A percentile compares a stretch with the other conserved stretches of the same genome.
These are phyloP conservation scores for Halcyon malimbica DNA, from an alignment of 2,113 vertebrate species.

Conservation along the genomic window DNA sequence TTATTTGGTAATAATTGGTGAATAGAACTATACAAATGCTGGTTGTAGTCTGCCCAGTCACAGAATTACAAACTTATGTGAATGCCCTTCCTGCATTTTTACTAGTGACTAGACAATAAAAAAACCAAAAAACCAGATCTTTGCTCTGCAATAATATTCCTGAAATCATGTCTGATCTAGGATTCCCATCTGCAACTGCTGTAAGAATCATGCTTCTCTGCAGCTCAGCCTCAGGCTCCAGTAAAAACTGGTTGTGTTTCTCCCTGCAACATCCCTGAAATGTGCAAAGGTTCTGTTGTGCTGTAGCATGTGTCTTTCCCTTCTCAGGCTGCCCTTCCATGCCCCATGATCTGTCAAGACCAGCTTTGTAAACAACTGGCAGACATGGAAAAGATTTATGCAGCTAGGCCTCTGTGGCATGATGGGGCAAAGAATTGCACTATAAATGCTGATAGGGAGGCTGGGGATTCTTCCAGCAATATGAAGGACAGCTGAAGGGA, in stretches of 20 bases:
- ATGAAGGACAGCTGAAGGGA: neutral
- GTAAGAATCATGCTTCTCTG: neutral
- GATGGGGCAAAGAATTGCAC: neutral
- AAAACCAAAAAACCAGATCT: neutral
- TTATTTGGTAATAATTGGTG: neutral
- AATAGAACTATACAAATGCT: neutral
- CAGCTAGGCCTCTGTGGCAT: neutral
- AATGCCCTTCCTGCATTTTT: neutral
- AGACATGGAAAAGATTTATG: neutral
- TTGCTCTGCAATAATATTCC: neutral
- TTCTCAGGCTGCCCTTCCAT: neutral
- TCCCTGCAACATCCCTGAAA: neutral
- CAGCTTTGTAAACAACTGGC: neutral
- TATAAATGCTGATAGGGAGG: neutral
- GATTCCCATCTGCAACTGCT: neutral
- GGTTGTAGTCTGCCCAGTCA: neutral
- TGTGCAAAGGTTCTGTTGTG: neutral
- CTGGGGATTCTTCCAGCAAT: neutral
- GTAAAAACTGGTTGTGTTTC: neutral
- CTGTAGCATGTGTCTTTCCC: neutral
- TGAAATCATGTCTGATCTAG: neutral
- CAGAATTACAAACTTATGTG: neutral
- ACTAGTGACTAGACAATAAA: neutral
- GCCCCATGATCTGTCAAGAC: neutral
- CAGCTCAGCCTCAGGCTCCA: neutral